Conservation (phyloP, 2,113 vertebrate genomes). For the Psophia crepitans region DNA sequence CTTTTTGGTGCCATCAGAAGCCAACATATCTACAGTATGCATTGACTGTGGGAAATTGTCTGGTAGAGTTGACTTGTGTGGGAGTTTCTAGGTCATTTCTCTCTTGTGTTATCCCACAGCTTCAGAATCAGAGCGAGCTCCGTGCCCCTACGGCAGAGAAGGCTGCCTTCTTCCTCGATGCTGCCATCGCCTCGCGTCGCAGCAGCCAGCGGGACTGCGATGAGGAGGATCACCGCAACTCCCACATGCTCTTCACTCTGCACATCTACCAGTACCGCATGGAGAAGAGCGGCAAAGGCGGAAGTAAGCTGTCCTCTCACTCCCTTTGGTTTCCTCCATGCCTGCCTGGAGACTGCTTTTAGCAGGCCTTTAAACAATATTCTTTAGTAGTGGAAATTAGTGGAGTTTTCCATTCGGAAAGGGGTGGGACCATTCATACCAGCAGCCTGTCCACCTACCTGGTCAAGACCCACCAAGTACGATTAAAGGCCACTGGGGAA, state of each 20-base stretch:
- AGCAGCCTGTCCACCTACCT: background rate
- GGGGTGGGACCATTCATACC: background rate
- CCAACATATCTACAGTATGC: fast-evolving
- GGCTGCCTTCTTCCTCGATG: conserved; percentile 94
- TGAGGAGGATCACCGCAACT: conserved; percentile 92
- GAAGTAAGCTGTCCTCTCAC: conserved; percentile 80
- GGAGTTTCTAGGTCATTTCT: background rate
- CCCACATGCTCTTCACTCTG: conserved; percentile 97
- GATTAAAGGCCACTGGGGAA: background rate
- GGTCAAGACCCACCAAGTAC: background rate
- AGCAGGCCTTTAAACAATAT: background rate
- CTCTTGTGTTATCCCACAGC: conserved; percentile 69
- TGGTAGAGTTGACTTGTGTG: background rate
- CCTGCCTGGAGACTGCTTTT: background rate
- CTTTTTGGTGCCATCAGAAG: background rate
- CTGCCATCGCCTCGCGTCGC: conserved; percentile 89
- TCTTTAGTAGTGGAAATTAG: background rate
- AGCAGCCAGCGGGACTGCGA: conserved; percentile 83
- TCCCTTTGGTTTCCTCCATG: background rate
- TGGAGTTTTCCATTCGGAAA: background rate
- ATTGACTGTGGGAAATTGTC: background rate
- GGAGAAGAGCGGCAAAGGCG: conserved; percentile 95
- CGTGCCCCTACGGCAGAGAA: conserved; percentile 94
- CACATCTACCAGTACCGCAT: conserved; percentile 99
- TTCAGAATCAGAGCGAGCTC: conserved; percentile 97